Percentiles rank a stretch among this genome's conserved stretches.
phyloP scores from a whole-genome alignment of 2,888 invertebrate genomes.

The Odontocerum albicorne region DNA sequence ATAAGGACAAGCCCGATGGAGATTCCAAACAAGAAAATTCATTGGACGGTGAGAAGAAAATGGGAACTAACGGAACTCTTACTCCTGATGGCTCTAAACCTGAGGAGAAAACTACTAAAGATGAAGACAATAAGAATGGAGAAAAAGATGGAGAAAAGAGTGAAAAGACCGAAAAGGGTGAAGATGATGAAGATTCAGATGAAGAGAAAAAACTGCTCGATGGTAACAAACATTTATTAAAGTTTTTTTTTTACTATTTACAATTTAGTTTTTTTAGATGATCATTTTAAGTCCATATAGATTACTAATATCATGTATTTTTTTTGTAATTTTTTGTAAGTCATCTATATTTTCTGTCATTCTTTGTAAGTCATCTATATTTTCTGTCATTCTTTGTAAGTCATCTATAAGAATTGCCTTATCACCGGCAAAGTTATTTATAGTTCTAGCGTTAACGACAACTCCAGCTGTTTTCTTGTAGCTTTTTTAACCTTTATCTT shows the following conservation, averaged over 20 bases:
- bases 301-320: too few relatives aligned
- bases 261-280: too few relatives aligned
- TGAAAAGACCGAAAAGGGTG: conserved; percentile 51
- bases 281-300: not conserved
- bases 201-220: conserved; percentile 76
- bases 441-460: too few relatives aligned
- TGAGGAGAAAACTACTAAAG: conserved; percentile 51
- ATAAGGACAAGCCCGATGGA: conserved; percentile 40
- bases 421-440: too few relatives aligned
- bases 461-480: too few relatives aligned
- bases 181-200: conserved; percentile 51
- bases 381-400: not conserved
- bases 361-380: too few relatives aligned
- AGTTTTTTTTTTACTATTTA: too few relatives aligned
- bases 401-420: too few relatives aligned
- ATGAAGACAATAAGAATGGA: conserved; percentile 53
- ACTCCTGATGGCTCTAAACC: conserved; percentile 40
- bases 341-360: too few relatives aligned
- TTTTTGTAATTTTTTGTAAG: too few relatives aligned
- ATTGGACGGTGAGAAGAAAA: conserved; percentile 40
- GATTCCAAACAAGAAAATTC: conserved; percentile 35
- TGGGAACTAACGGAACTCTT: conserved; percentile 42
- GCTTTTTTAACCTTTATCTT: too few relatives aligned
- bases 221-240: too few relatives aligned
- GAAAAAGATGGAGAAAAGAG: conserved; percentile 39